Evolutionary conservation across 2,888 invertebrate species (phyloP).

Genomic region (Amiota communis): DNA sequence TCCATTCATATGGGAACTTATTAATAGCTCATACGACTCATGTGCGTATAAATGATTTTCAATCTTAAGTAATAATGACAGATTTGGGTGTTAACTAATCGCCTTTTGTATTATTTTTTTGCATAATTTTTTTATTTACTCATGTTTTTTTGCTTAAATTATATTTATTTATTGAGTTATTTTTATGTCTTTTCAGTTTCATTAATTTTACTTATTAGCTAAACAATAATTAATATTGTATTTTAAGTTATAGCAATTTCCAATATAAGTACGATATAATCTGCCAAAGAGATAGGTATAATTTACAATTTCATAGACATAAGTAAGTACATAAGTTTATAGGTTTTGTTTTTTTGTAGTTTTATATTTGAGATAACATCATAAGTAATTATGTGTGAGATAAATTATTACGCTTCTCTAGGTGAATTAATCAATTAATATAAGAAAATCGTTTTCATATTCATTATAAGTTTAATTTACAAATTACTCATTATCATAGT

Average conservation of each 20-base stretch:
- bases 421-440: background rate
- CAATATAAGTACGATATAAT: too few species aligned
- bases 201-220: slow-evolving; percentile 10
- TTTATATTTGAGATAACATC: too few species aligned
- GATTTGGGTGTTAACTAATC: slow-evolving; percentile 8
- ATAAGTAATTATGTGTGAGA: too few species aligned
- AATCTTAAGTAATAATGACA: slow-evolving; percentile 2
- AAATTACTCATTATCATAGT: slow-evolving; percentile 7
- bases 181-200: background rate
- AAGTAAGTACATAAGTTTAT: too few species aligned
- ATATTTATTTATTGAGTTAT: background rate
- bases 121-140: background rate
- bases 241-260: background rate
- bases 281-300: too few species aligned
- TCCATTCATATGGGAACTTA: slow-evolving; percentile 8
- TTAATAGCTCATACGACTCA: background rate
- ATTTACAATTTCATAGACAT: too few species aligned
- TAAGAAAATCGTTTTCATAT: background rate
- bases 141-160: background rate
- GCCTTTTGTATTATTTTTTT: background rate
- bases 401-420: too few species aligned
- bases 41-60: background rate
- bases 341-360: too few species aligned
- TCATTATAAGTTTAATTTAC: slow-evolving; percentile 2
- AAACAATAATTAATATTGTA: background rate